These are phyloP conservation scores for Danionella cerebrum DNA, from an alignment of 2,113 vertebrate genomes.

Conservation along the genomic window DNA sequence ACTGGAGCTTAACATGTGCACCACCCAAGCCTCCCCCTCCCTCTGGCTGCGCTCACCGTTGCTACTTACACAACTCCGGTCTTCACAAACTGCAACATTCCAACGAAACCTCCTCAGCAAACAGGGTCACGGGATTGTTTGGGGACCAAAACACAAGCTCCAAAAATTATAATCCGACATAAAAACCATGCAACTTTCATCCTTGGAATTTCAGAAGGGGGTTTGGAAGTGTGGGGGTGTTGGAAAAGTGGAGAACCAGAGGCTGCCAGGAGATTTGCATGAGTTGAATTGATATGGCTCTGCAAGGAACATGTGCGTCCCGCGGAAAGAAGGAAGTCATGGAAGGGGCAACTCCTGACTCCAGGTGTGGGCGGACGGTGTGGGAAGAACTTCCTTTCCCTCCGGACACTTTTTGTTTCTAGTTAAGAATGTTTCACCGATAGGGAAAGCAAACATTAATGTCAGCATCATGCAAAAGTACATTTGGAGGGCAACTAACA, in stretches of 20 bases:
- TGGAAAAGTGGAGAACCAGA: background rate
- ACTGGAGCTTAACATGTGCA: slow-evolving; percentile 40
- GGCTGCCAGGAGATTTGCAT: slow-evolving; percentile 23
- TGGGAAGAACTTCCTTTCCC: slow-evolving; percentile 25
- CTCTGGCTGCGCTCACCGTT: background rate
- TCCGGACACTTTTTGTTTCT: slow-evolving; percentile 7
- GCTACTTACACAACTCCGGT: slow-evolving; percentile 32
- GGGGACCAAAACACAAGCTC: background rate
- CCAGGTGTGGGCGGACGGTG: slow-evolving; percentile 1
- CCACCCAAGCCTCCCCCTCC: background rate
- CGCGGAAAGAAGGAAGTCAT: slow-evolving; percentile 27
- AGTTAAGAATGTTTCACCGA: background rate
- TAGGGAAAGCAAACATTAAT: background rate
- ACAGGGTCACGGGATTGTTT: slow-evolving; percentile 11
- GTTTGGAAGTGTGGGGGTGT: background rate
- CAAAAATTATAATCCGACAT: background rate
- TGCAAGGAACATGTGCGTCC: background rate
- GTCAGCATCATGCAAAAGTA: too few species aligned
- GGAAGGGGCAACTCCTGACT: background rate
- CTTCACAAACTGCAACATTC: slow-evolving; percentile 42
- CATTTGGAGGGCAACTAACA: too few species aligned
- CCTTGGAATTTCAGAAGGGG: background rate
- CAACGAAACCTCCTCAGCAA: slow-evolving; percentile 38
- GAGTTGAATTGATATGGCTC: background rate
- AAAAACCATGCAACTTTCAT: background rate